Evolutionary conservation across 2,113 vertebrate species (phyloP).

Genomic region (Heloderma charlesbogerti): DNA sequence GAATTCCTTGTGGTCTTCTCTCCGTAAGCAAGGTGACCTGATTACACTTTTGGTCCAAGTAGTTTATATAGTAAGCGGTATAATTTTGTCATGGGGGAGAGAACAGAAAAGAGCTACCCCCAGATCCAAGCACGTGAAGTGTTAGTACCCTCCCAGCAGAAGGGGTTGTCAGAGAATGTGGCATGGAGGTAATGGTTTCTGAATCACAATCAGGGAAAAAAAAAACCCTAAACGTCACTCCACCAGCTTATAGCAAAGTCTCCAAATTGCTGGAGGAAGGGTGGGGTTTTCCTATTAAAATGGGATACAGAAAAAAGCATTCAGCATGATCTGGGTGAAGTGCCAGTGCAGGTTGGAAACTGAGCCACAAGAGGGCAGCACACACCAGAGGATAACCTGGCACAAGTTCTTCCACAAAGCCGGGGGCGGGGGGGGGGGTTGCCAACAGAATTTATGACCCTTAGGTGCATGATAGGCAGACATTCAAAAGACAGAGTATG

Average conservation of each 20-base stretch:
- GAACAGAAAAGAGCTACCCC: not conserved
- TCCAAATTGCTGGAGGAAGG: not conserved
- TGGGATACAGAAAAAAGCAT: too few species aligned
- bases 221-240: not conserved
- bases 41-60: too few species aligned
- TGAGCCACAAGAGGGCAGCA: constrained; percentile 4
- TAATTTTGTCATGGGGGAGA: not conserved
- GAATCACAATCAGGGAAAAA: too few species aligned
- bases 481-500: not conserved
- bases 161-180: too few species aligned
- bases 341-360: not conserved
- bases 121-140: not conserved
- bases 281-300: not conserved
- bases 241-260: not conserved
- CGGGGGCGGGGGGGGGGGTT: too few species aligned
- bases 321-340: too few species aligned
- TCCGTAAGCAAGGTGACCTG: too few species aligned
- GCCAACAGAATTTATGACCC: too few species aligned
- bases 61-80: too few species aligned
- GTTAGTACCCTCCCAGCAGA: too few species aligned
- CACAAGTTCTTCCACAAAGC: not conserved
- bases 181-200: too few species aligned
- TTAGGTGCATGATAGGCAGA: not conserved
- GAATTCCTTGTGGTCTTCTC: not conserved
- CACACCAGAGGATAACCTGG: not conserved